Conservation (phyloP, 2,113 vertebrate genomes). For the Crotophaga sulcirostris region DNA sequence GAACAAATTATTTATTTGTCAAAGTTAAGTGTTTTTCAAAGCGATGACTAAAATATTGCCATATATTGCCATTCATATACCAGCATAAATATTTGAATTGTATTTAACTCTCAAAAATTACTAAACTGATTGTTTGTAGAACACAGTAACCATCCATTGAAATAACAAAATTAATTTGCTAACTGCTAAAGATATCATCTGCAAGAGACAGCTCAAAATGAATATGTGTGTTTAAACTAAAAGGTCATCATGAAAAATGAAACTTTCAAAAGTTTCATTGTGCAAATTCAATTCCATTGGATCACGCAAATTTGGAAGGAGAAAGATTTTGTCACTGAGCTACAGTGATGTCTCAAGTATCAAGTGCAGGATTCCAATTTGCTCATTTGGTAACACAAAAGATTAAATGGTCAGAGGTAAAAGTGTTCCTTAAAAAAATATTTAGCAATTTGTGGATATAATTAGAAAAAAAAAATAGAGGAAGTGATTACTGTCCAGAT, state of each 20-base stretch:
- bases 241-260: conserved; percentile 27
- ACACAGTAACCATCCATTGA: background rate
- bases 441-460: background rate
- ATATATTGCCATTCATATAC: background rate
- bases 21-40: background rate
- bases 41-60: background rate
- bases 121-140: background rate
- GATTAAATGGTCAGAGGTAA: background rate
- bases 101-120: conserved; percentile 25
- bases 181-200: conserved; percentile 19
- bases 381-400: background rate
- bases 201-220: conserved; percentile 37
- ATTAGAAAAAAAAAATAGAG: background rate
- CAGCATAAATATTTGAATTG: background rate
- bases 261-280: background rate
- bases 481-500: background rate
- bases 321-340: background rate
- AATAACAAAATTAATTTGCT: background rate
- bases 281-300: background rate
- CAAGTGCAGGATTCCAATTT: background rate
- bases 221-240: background rate
- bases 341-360: background rate
- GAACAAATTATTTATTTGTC: background rate
- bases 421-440: background rate
- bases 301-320: background rate